Conservation (phyloP, 2,888 invertebrate species). For the Acrobasis consociella region DNA sequence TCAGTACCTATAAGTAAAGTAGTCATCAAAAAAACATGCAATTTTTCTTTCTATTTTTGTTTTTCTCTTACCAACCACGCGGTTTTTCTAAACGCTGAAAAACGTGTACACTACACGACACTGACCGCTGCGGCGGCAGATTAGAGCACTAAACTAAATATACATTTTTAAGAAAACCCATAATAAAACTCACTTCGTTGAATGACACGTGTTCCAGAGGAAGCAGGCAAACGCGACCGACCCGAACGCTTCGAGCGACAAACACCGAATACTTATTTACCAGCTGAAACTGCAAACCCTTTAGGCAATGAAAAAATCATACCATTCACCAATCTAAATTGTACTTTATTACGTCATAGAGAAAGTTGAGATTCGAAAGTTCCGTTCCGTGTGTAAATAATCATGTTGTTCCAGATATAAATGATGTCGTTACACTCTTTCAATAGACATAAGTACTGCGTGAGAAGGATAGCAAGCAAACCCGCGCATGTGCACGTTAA, state of each 20-base stretch:
- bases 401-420: slow-evolving; percentile 48
- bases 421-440: slow-evolving; percentile 55
- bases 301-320: slow-evolving; percentile 58
- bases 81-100: slow-evolving; percentile 23
- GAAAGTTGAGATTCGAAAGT: slow-evolving; percentile 41
- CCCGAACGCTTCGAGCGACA: slow-evolving; percentile 46
- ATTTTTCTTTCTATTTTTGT: neutral
- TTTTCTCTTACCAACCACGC: slow-evolving; percentile 25
- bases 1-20: neutral
- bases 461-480: slow-evolving; percentile 44
- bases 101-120: slow-evolving; percentile 23
- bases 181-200: slow-evolving; percentile 45
- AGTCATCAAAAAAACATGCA: neutral
- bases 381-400: slow-evolving; percentile 45
- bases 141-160: slow-evolving; percentile 24
- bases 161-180: slow-evolving; percentile 33
- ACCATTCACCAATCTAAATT: slow-evolving; percentile 40
- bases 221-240: slow-evolving; percentile 27
- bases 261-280: slow-evolving; percentile 57
- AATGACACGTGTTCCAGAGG: slow-evolving; percentile 43
- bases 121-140: slow-evolving; percentile 16
- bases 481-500: slow-evolving; percentile 62
- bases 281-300: slow-evolving; percentile 54
- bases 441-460: slow-evolving; percentile 35
- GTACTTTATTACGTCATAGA: slow-evolving; percentile 33